Evolutionary conservation across 1,140 invertebrate species (phyloP), one percentile per base, ranked within the genome.

Genomic region (Sycobia sp.): DNA sequence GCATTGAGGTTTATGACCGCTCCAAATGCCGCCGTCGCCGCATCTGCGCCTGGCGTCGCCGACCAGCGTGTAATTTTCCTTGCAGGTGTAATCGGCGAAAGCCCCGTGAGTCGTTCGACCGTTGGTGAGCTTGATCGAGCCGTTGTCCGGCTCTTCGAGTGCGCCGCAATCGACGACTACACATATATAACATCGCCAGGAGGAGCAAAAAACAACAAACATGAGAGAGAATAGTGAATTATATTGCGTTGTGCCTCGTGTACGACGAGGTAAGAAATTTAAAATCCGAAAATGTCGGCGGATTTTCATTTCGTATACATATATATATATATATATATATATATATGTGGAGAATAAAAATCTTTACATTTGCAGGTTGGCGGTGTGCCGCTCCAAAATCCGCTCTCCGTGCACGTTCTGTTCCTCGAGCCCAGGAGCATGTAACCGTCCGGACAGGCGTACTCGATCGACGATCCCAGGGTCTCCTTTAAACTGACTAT

Each of bases 311-410:
- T 11, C 32, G 5, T 5, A 7, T 11, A 11, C 32, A 34, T 34
- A 7, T 34, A 34, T 34, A 34, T 7, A 25, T 34, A 18, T 39
- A 38, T n/a, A 55, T n/a, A n/a, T n/a, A n/a, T n/a, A n/a, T n/a
- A n/a, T n/a, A n/a, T n/a, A n/a, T n/a, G n/a, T n/a, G n/a, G n/a
- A n/a, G n/a, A n/a, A n/a, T n/a, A n/a, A n/a, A n/a, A n/a, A n/a
- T n/a, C n/a, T n/a, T 11, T 84, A 95, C 92, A 94, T 88, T 93
- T 92, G 77, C 94, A 96, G 44, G 86, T 86, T 3, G 93, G 92
- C 3, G 92, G 85, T 1, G 75, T 69, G 13, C 89, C 91, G 47
- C 87, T 90, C 93, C 93, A 96, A 69, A 91, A 90, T 13, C 93
- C 93, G 69, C 87, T 86, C 1, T 76, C 68, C 22, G 84, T 83